These are phyloP conservation scores for Sylvietta virens DNA, from an alignment of 2,113 vertebrate genomes.

Conservation along the genomic window DNA sequence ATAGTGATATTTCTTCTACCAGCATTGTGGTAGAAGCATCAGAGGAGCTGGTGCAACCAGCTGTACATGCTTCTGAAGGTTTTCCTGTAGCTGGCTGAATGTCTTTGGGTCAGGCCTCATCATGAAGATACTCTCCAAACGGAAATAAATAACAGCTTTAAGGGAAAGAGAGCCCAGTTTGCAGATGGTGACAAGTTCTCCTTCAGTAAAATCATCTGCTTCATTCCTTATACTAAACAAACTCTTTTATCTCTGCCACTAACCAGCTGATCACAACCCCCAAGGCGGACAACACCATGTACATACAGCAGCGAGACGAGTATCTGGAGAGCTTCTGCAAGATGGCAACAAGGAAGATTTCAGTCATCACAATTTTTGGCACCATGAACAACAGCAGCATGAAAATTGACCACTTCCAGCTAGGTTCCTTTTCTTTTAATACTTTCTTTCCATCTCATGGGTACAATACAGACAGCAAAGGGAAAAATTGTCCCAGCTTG, in stretches of 20 bases:
- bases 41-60: background rate
- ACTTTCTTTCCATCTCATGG: background rate
- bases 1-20: background rate
- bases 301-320: conserved; percentile 91
- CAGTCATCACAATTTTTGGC: conserved; percentile 94
- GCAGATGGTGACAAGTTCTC: background rate
- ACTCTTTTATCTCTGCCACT: conserved; percentile 35
- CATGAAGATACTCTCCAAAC: background rate
- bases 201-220: background rate
- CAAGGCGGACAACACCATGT: conserved; percentile 86
- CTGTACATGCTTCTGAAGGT: background rate
- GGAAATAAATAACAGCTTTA: background rate
- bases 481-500: background rate
- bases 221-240: conserved; percentile 15
- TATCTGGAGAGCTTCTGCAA: conserved; percentile 98
- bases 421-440: conserved; percentile 75
- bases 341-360: conserved; percentile 95
- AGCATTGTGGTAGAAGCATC: background rate
- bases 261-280: conserved; percentile 90
- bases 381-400: conserved; percentile 91
- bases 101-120: background rate
- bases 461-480: background rate
- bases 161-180: background rate
- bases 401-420: conserved; percentile 99
- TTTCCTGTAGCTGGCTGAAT: background rate